phyloP scores from a whole-genome alignment of 2,888 invertebrate species.

The Apotomis betuletana region DNA sequence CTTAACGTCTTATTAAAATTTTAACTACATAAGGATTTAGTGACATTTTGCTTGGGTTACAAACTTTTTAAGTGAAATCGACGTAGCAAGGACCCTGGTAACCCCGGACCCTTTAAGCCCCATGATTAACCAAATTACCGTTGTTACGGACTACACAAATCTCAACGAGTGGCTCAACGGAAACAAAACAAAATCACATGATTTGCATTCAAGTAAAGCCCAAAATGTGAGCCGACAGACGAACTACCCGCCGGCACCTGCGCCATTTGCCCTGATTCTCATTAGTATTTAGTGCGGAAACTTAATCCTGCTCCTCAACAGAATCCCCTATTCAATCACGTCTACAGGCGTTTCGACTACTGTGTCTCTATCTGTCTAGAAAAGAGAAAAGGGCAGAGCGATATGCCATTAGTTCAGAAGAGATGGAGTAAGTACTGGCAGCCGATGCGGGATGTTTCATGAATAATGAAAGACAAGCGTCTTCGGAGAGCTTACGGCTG shows the following conservation, averaged over 20 bases:
- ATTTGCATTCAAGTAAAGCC: constrained; percentile 31
- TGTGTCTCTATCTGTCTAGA: constrained; percentile 28
- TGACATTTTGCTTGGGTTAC: no score
- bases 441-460: constrained; percentile 39
- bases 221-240: constrained; percentile 30
- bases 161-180: not conserved
- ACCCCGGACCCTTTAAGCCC: constrained; percentile 25
- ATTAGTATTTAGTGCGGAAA: constrained; percentile 41
- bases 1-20: no score
- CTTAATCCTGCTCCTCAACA: constrained; percentile 25
- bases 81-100: not conserved
- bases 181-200: constrained; percentile 29
- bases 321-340: not conserved
- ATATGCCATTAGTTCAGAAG: not conserved
- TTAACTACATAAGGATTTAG: no score
- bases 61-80: not conserved
- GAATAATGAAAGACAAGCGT: constrained; percentile 41
- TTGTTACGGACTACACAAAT: constrained; percentile 15
- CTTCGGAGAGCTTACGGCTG: constrained; percentile 35
- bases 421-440: constrained; percentile 18
- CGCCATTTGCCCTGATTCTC: constrained; percentile 36
- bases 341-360: not conserved
- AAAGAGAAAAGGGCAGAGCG: not conserved
- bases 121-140: constrained; percentile 18
- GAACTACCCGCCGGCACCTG: constrained; percentile 29